Evolutionary conservation across 1,140 invertebrate genomes (phyloP).

Genomic region (Trialeurodes vaporariorum): DNA sequence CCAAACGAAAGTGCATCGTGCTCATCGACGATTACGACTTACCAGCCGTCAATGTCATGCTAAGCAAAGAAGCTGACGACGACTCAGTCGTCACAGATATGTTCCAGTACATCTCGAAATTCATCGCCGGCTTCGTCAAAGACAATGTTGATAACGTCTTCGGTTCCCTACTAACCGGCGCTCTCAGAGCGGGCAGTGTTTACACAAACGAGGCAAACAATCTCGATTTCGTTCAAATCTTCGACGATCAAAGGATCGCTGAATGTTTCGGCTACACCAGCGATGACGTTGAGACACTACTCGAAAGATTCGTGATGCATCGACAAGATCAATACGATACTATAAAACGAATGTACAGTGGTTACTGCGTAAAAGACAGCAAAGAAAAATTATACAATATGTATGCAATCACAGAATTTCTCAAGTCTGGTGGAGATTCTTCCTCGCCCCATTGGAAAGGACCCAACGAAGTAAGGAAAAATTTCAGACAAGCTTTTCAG

Average conservation of each 20-base stretch:
- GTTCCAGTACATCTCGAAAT: not conserved
- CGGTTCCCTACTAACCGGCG: not conserved
- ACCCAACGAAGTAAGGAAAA: too few species aligned
- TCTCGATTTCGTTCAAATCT: not conserved
- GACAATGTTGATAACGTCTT: not conserved
- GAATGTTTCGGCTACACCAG: not conserved
- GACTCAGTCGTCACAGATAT: not conserved
- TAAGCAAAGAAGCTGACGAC: not conserved
- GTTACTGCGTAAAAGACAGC: not conserved
- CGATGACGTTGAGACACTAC: too few species aligned
- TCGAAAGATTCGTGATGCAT: too few species aligned
- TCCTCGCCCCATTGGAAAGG: not conserved
- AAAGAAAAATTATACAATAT: not conserved
- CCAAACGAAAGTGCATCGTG: not conserved
- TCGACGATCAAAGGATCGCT: not conserved
- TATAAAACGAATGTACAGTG: not conserved
- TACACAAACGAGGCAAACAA: not conserved
- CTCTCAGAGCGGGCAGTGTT: not conserved
- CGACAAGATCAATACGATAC: not conserved
- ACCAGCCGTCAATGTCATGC: not conserved
- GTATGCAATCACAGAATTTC: not conserved
- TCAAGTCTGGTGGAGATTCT: too few species aligned
- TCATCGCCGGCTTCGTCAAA: not conserved
- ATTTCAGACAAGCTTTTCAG: not conserved
- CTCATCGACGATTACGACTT: not conserved